Evolutionary conservation across 2,797 vertebrate genomes (phyloP).

Genomic region (Chaetodon trifasciatus): DNA sequence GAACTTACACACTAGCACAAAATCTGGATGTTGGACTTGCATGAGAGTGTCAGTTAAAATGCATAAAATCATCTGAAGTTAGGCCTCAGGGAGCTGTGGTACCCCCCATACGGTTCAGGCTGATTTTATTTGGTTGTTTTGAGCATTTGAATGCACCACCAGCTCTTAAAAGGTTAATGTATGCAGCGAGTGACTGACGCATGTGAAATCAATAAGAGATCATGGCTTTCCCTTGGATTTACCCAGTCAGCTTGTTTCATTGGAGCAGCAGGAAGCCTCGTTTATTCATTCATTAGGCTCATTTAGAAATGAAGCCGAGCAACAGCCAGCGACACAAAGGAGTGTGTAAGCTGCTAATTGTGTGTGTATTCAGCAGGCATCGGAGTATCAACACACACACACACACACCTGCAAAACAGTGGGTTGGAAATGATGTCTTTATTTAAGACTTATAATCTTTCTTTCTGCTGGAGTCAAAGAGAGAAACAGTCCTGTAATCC

Average conservation of each 20-base stretch:
- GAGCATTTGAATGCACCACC: slow-evolving; percentile 17
- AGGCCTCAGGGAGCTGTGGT: too few relatives aligned
- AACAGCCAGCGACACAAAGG: slow-evolving; percentile 6
- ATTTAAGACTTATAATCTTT: background rate
- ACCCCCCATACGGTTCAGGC: background rate
- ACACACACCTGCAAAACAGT: background rate
- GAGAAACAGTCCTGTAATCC: slow-evolving; percentile 1
- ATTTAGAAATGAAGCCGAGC: slow-evolving; percentile 47
- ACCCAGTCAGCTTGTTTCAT: slow-evolving; percentile 36
- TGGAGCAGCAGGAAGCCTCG: slow-evolving; percentile 27
- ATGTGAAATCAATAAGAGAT: slow-evolving; percentile 47
- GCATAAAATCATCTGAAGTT: background rate
- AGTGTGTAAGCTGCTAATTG: slow-evolving; percentile 14
- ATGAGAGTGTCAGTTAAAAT: background rate
- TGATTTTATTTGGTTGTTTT: background rate
- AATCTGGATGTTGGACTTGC: background rate
- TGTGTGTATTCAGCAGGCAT: slow-evolving; percentile 18
- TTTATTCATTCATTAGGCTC: slow-evolving; percentile 43
- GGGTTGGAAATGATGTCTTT: background rate
- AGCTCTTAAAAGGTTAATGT: slow-evolving; percentile 23
- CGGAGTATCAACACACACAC: background rate
- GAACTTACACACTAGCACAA: background rate
- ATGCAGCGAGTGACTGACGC: slow-evolving; percentile 14
- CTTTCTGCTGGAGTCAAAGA: slow-evolving; percentile 3
- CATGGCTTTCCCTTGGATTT: slow-evolving; percentile 22